Conservation (phyloP, 2,888 invertebrate species). For the Leucophenga montana region DNA sequence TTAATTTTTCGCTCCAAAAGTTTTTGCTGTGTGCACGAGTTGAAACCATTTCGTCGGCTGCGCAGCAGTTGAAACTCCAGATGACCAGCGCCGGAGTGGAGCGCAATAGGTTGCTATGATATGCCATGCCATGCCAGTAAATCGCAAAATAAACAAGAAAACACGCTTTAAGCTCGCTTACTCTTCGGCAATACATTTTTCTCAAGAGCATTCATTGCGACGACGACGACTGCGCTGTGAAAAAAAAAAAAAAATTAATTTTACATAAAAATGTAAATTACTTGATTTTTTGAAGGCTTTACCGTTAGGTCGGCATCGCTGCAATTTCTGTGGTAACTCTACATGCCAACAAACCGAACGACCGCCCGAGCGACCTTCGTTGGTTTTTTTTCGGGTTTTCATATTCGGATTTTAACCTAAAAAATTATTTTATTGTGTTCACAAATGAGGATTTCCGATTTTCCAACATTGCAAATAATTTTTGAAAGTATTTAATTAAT, state of each 20-base stretch:
- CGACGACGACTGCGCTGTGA: conserved; percentile 41
- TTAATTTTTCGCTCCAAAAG: conserved; percentile 51
- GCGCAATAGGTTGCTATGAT: conserved; percentile 51
- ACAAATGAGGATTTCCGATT: conserved; percentile 45
- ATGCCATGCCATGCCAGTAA: conserved; percentile 36
- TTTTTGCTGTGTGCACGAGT: conserved; percentile 32
- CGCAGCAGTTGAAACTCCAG: too few species aligned
- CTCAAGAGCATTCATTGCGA: conserved; percentile 26
- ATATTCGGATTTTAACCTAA: conserved; percentile 40
- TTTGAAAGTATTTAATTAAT: conserved; percentile 57
- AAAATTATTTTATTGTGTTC: too few species aligned
- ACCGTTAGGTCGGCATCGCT: conserved; percentile 26
- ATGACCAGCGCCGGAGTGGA: conserved; percentile 22
- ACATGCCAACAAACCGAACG: neutral
- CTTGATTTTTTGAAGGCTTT: conserved; percentile 46
- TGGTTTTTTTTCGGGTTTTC: neutral
- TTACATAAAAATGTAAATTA: conserved; percentile 51
- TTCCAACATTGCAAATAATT: conserved; percentile 47
- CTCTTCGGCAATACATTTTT: neutral
- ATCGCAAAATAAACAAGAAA: conserved; percentile 6
- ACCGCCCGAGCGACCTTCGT: conserved; percentile 1
- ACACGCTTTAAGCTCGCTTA: neutral
- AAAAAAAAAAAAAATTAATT: conserved; percentile 49
- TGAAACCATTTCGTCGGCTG: neutral
- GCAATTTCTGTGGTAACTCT: conserved; percentile 9